phyloP scores from a whole-genome alignment of 2,113 vertebrate genomes.

The Gobius niger region DNA sequence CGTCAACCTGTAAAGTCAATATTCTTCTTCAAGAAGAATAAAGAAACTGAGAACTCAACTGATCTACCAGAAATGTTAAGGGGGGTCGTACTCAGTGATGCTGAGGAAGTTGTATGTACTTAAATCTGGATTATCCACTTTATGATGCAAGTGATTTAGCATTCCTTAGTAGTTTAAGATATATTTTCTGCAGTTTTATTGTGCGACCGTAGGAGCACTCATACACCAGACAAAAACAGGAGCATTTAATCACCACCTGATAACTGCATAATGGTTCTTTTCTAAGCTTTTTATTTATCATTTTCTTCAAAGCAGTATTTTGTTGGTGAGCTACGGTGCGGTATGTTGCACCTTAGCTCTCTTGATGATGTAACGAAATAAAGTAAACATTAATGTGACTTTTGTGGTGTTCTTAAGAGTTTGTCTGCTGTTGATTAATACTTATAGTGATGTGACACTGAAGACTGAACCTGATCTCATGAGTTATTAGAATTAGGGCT shows the following conservation, averaged over 20 bases:
- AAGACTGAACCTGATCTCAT: too few relatives aligned
- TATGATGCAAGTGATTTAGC: conserved; percentile 14
- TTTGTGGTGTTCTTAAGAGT: neutral
- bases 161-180: conserved; percentile 19
- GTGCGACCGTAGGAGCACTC: neutral
- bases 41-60: neutral
- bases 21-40: too few relatives aligned
- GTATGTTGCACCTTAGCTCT: neutral
- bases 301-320: conserved; percentile 29
- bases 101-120: neutral
- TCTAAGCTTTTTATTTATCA: conserved; percentile 47
- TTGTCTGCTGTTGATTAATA: too few relatives aligned
- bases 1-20: too few relatives aligned
- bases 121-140: neutral
- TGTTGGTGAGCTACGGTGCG: neutral
- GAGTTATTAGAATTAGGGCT: too few relatives aligned
- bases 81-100: neutral
- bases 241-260: neutral
- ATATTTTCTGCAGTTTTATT: neutral
- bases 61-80: neutral
- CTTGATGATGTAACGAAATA: neutral
- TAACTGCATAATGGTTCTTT: neutral
- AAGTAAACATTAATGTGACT: neutral
- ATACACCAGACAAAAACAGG: neutral
- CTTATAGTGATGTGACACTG: too few relatives aligned